Percentiles rank a stretch among this genome's conserved stretches.
phyloP scores from a whole-genome alignment of 1,140 invertebrate species.

The Radopholus similis region DNA sequence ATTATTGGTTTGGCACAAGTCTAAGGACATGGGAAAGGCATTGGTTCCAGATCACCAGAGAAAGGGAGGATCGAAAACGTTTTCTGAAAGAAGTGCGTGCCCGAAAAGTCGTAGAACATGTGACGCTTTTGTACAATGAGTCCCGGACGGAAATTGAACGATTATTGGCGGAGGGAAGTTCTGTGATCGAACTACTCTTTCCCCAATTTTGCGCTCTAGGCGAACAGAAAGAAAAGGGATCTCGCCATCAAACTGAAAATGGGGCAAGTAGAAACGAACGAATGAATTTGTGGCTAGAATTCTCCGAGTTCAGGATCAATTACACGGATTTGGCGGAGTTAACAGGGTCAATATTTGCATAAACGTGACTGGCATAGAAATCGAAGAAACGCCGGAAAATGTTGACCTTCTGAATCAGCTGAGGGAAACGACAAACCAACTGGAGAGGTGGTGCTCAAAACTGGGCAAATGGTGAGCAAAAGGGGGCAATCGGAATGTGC shows the following conservation, averaged over 20 bases:
- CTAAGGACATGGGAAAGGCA: background rate
- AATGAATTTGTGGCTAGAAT: too few species aligned
- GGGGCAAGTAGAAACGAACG: too few species aligned
- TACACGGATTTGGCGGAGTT: constrained; percentile 9
- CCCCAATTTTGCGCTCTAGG: constrained; percentile 28
- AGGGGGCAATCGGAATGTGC: background rate
- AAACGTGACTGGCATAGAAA: background rate
- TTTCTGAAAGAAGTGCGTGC: constrained; percentile 26
- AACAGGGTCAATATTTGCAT: constrained; percentile 10
- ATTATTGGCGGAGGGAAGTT: constrained; percentile 14
- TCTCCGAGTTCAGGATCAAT: constrained; percentile 12
- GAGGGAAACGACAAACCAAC: constrained; percentile 9
- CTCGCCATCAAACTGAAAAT: too few species aligned
- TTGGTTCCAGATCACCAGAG: constrained; percentile 33
- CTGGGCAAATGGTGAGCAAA: constrained; percentile 26
- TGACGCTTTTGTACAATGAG: constrained; percentile 27
- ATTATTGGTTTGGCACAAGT: constrained; percentile 24
- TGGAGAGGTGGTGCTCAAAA: constrained; percentile 8
- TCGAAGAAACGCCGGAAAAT: constrained; percentile 28
- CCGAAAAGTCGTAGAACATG: constrained; percentile 35
- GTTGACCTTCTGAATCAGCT: constrained; percentile 23
- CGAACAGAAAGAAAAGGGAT: background rate
- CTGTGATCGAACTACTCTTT: constrained; percentile 38
- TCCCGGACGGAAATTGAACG: constrained; percentile 27
- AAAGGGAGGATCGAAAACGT: constrained; percentile 41